phyloP scores from a whole-genome alignment of 2,113 vertebrate genomes.

The Podarcis cretensis region DNA sequence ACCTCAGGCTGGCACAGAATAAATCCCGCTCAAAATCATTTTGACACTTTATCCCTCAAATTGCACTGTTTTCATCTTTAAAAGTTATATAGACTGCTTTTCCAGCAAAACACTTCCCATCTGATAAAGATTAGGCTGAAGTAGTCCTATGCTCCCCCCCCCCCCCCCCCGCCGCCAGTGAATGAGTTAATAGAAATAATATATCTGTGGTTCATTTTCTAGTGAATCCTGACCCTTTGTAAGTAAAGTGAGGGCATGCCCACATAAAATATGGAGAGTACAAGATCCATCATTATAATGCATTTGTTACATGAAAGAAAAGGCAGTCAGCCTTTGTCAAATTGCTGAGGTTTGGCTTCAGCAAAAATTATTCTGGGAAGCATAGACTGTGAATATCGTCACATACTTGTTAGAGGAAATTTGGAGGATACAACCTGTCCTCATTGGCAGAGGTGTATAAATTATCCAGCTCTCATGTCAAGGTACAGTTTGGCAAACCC shows the following conservation, averaged over 20 bases:
- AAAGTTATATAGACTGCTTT: too few relatives aligned
- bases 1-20: too few relatives aligned
- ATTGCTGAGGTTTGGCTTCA: background rate
- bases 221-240: background rate
- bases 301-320: background rate
- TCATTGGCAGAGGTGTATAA: background rate
- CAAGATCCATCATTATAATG: background rate
- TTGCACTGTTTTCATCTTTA: too few relatives aligned
- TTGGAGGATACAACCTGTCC: background rate
- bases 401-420: background rate
- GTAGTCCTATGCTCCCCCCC: background rate
- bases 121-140: conserved; percentile 25
- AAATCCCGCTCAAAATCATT: too few relatives aligned
- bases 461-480: background rate
- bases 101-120: too few relatives aligned
- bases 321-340: conserved; percentile 10
- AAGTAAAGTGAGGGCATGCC: conserved; percentile 10
- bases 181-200: background rate
- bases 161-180: background rate
- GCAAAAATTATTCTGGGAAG: background rate
- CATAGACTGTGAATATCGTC: conserved; percentile 6
- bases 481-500: background rate
- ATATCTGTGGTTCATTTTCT: conserved; percentile 6
- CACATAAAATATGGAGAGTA: background rate
- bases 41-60: too few relatives aligned